A percentile compares a stretch with the other conserved stretches of the same genome.
Conservation (phyloP, 2,113 vertebrate genomes). For the Dissostichus mawsoni region DNA sequence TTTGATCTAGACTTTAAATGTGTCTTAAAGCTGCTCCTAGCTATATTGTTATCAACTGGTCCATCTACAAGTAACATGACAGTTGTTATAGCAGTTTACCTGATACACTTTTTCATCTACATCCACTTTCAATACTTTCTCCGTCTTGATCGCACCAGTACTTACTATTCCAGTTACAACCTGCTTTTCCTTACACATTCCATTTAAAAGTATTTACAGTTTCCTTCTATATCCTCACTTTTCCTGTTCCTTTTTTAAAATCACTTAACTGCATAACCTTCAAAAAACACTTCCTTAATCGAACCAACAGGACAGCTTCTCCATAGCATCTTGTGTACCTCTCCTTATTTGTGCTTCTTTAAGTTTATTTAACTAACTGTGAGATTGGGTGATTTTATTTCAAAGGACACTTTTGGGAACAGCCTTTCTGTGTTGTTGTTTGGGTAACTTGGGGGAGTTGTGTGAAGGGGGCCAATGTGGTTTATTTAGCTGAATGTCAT, state of each 20-base stretch:
- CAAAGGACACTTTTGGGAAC: conserved; percentile 70
- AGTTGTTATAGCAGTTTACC: neutral
- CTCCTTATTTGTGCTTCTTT: conserved; percentile 21
- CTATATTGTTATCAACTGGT: conserved; percentile 29
- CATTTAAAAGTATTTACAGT: conserved; percentile 69
- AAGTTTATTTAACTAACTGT: conserved; percentile 57
- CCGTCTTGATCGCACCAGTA: conserved; percentile 37
- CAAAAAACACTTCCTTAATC: conserved; percentile 49
- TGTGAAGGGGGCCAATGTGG: conserved; percentile 91
- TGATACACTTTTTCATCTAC: conserved; percentile 23
- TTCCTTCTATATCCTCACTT: conserved; percentile 48
- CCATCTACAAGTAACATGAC: neutral
- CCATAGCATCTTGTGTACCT: conserved; percentile 3
- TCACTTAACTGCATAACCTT: conserved; percentile 63
- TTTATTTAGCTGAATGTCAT: conserved; percentile 87
- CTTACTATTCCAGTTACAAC: conserved; percentile 68
- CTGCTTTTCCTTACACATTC: conserved; percentile 60
- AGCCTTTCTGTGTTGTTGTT: conserved; percentile 76
- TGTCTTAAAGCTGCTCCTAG: neutral
- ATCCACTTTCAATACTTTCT: conserved; percentile 52
- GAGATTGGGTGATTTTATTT: conserved; percentile 68
- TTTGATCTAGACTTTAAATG: conserved; percentile 16
- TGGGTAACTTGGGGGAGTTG: conserved; percentile 69
- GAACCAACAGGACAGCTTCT: conserved; percentile 34
- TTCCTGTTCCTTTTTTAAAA: conserved; percentile 40